Base-by-base conservation (phyloP, 1,140 invertebrate genomes). In the Sesamia nonagrioides region DNA sequence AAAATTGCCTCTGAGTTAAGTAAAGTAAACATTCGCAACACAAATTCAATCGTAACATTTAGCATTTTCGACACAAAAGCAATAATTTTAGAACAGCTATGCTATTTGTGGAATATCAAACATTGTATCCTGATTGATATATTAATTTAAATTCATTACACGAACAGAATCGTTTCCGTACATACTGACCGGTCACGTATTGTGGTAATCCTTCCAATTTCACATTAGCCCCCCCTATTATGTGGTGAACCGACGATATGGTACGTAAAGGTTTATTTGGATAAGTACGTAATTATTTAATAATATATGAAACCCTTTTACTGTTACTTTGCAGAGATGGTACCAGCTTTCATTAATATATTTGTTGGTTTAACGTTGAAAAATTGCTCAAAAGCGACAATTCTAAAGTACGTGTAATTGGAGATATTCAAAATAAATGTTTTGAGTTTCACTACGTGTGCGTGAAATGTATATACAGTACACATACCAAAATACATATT, bases 131-230 rank as follows among this genome's bases (percentile, higher is more conserved):
- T 71, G 45, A 71, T 71, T 52, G 68, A 71, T 71, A 71, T 15
- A 71, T 71, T 71, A 71, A 71, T 76, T 76, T 18, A 76, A 76
- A 76, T 76, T 76, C 74, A 66, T 63, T 50, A 63, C 74, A 63
- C 74, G 74, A 50, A 17, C 37, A n/a, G 74, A 13, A 35, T 63
- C 35, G 35, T 56, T n/a, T 40, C 27, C 54, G 18, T 27, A 56
- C 21, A 27, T 76, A 17, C 60, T n/a, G 27, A 40, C 2, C n/a
- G 45, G 52, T 56, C 72, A 76, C 45, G 61, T 17, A 18, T 52
- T 66, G 74, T 40, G 74, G 74, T 63, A 13, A 63, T 58, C 71
- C 18, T 37, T 13, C n/a, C 40, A 42, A 75, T 75, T 75, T 63
- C 18, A 17, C 21, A 75, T 61, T 63, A 63, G 73, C 11, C 21